These are phyloP conservation scores for Andrena fulva DNA, from an alignment of 2,888 invertebrate species.

Conservation along the genomic window DNA sequence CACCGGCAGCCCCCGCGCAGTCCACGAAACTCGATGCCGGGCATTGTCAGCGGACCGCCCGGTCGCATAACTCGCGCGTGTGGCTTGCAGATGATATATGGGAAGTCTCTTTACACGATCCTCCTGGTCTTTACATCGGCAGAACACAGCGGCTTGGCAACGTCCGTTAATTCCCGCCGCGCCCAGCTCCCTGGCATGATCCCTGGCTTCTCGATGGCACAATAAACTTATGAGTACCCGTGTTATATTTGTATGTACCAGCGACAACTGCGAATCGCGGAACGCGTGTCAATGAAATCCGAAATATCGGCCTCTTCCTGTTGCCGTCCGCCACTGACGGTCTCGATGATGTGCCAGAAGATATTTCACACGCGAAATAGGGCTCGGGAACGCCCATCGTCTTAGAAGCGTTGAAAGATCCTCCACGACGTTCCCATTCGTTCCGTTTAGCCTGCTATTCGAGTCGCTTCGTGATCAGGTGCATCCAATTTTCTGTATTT, in stretches of 20 bases:
- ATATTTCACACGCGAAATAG: slow-evolving; percentile 11
- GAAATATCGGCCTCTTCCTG: slow-evolving; percentile 36
- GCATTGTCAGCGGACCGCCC: slow-evolving; percentile 1
- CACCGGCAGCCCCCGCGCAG: neutral
- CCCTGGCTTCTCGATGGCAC: slow-evolving; percentile 34
- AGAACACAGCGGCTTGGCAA: slow-evolving; percentile 56
- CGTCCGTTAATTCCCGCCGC: slow-evolving; percentile 34
- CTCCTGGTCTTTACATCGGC: slow-evolving; percentile 27
- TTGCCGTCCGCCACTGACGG: neutral
- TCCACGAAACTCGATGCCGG: slow-evolving; percentile 20
- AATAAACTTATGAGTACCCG: slow-evolving; percentile 46
- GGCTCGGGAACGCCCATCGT: neutral
- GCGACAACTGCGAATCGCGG: neutral
- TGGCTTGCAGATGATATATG: slow-evolving; percentile 43
- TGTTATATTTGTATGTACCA: slow-evolving; percentile 42
- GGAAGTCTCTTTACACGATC: slow-evolving; percentile 33
- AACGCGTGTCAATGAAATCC: slow-evolving; percentile 50
- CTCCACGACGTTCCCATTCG: neutral
- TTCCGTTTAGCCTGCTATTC: too few relatives aligned
- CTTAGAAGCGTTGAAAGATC: neutral
- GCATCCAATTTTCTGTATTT: too few relatives aligned
- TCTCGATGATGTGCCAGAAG: neutral
- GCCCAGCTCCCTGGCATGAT: slow-evolving; percentile 18
- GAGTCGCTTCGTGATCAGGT: too few relatives aligned
- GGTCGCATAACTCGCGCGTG: slow-evolving; percentile 22